Evolutionary conservation across 1,140 invertebrate genomes (phyloP).

Genomic region (Drosophila lowei): DNA sequence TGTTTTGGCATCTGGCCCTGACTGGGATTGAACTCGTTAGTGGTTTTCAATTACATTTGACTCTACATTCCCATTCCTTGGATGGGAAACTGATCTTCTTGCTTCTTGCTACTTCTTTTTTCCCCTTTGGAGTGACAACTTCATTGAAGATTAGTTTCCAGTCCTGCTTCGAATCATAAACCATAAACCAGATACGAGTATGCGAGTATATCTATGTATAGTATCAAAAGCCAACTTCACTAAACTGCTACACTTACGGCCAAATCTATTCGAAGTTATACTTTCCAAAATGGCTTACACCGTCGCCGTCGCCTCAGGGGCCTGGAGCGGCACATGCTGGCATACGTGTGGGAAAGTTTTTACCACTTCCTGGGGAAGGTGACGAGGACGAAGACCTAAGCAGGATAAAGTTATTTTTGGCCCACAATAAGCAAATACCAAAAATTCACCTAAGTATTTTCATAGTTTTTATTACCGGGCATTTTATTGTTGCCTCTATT

Average conservation of each 20-base stretch:
- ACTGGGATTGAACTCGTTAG: constrained; percentile 61
- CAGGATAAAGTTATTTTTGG: constrained; percentile 51
- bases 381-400: too few relatives aligned
- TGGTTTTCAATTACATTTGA: constrained; percentile 39
- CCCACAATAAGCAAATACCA: constrained; percentile 56
- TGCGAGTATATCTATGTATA: neutral
- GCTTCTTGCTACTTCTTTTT: neutral
- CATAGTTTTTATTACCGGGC: constrained; percentile 45
- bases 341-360: constrained; percentile 59
- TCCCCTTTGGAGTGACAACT: too few relatives aligned
- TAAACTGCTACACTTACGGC: constrained; percentile 44
- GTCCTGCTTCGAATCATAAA: neutral
- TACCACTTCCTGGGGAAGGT: constrained; percentile 17
- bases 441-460: constrained; percentile 58
- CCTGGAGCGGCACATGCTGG: constrained; percentile 13
- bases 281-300: constrained; percentile 42
- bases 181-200: neutral
- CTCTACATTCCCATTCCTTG: neutral
- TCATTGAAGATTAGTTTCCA: neutral
- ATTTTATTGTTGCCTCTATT: constrained; percentile 36
- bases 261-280: constrained; percentile 48
- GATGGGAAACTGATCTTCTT: too few relatives aligned
- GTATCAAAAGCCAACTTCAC: constrained; percentile 40
- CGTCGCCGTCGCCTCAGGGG: constrained; percentile 29
- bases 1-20: constrained; percentile 50